A percentile compares a stretch with the other conserved stretches of the same genome.
Evolutionary conservation across 2,797 vertebrate genomes (phyloP).

Genomic region (Lepidocolaptes lacrymiger): DNA sequence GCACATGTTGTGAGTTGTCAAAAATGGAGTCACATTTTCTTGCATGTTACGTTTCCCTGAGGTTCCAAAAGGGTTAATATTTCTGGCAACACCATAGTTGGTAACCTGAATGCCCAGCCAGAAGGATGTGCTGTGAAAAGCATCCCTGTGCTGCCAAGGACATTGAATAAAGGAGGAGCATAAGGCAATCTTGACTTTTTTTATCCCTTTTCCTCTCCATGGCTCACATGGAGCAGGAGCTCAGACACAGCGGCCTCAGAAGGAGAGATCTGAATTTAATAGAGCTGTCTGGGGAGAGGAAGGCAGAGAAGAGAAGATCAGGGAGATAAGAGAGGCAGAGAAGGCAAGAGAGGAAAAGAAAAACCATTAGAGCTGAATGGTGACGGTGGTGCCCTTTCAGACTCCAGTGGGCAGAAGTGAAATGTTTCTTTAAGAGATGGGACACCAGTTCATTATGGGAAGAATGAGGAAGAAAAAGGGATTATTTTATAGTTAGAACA

Average conservation of each 20-base stretch:
- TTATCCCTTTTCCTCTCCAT: background rate
- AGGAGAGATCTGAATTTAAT: constrained; percentile 50
- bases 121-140: background rate
- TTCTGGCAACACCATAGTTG: background rate
- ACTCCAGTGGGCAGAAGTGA: background rate
- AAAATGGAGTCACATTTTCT: background rate
- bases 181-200: background rate
- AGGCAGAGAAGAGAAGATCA: constrained; percentile 9
- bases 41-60: background rate
- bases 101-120: background rate
- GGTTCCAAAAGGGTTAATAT: background rate
- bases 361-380: background rate
- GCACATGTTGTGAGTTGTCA: background rate
- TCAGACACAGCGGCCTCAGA: constrained; percentile 31
- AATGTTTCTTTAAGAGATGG: background rate
- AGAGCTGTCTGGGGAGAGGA: constrained; percentile 19
- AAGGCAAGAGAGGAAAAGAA: background rate
- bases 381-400: background rate
- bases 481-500: background rate
- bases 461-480: background rate
- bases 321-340: constrained; percentile 37
- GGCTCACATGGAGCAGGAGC: background rate
- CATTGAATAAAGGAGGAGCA: background rate
- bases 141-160: background rate
- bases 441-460: background rate